Evolutionary conservation across 2,113 vertebrate genomes (phyloP).

Genomic region (Reinhardtius hippoglossoides): DNA sequence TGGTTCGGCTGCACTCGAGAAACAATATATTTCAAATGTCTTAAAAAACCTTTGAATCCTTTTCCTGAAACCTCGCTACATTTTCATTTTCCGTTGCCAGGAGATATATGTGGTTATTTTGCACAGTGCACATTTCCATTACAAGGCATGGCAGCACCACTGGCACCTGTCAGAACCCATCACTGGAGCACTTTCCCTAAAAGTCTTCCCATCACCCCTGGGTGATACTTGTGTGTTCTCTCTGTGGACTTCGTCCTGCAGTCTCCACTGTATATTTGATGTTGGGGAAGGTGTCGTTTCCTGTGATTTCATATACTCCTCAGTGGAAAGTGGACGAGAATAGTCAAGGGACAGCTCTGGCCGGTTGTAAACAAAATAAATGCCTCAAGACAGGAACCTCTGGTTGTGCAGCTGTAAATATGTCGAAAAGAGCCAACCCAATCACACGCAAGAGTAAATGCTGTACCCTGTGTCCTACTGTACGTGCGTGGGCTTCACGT

Average conservation of each 20-base stretch:
- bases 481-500: not conserved
- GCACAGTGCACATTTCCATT: constrained; percentile 9
- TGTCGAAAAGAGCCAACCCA: constrained; percentile 2
- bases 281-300: not conserved
- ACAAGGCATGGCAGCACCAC: constrained; percentile 1
- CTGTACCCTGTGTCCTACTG: not conserved
- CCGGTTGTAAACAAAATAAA: constrained; percentile 45
- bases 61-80: not conserved
- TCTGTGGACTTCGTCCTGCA: constrained; percentile 1
- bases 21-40: too few species aligned
- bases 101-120: too few species aligned
- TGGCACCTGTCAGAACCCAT: constrained; percentile 43
- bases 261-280: constrained; percentile 24
- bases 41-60: not conserved
- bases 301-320: not conserved
- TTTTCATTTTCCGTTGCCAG: too few species aligned
- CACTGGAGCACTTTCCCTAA: not conserved
- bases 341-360: constrained; percentile 22
- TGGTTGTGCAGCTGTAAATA: constrained; percentile 7
- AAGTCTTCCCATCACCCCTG: constrained; percentile 7
- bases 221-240: not conserved
- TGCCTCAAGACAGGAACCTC: constrained; percentile 7
- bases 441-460: constrained; percentile 18
- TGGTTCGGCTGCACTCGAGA: not conserved
- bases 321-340: constrained; percentile 7